These are phyloP conservation scores for Psilanteris sp. DNA, from an alignment of 1,140 invertebrate genomes.

Conservation along the genomic window DNA sequence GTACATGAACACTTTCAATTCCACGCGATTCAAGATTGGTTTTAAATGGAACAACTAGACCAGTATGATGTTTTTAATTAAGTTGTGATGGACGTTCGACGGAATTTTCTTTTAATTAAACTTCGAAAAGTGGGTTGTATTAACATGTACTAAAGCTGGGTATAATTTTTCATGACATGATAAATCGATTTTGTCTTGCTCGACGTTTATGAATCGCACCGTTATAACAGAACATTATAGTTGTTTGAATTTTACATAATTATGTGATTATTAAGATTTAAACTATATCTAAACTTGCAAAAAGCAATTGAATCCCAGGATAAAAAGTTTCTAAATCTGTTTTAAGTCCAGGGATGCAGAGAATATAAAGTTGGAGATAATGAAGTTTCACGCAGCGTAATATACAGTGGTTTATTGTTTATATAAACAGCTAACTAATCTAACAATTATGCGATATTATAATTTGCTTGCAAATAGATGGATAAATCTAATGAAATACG, in stretches of 20 bases:
- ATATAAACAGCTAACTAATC: too few species aligned
- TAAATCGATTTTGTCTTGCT: slow-evolving; percentile 8
- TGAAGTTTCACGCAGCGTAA: too few species aligned
- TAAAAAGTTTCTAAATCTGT: slow-evolving; percentile 25
- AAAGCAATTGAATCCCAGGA: too few species aligned
- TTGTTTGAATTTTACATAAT: too few species aligned
- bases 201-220: too few species aligned
- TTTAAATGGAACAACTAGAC: slow-evolving; percentile 1
- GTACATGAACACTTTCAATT: slow-evolving; percentile 2
- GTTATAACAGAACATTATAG: too few species aligned
- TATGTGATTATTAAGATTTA: too few species aligned
- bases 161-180: slow-evolving; percentile 7
- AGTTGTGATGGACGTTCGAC: background rate
- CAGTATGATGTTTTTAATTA: slow-evolving; percentile 15
- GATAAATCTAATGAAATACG: too few species aligned
- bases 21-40: slow-evolving; percentile 1
- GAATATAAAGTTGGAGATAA: slow-evolving; percentile 10
- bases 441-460: too few species aligned
- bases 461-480: too few species aligned
- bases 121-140: background rate
- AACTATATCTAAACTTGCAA: too few species aligned
- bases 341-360: background rate
- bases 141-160: background rate
- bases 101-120: slow-evolving; percentile 29
- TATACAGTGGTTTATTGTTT: too few species aligned